Base-by-base conservation (phyloP, 2,113 vertebrate genomes). In the Struthio camelus region DNA sequence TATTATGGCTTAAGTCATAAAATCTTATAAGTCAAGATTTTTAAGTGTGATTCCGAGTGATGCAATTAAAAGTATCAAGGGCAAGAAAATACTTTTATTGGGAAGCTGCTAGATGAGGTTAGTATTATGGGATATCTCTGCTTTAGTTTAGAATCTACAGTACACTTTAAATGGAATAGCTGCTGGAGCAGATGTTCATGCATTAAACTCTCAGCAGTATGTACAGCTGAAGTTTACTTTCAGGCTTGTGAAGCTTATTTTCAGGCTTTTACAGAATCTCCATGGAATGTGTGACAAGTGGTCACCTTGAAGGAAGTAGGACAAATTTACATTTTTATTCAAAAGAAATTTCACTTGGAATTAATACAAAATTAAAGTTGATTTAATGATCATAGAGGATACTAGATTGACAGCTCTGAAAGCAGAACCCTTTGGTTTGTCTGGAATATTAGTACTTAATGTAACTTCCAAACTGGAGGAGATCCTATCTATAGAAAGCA, bases 141-240 rank as follows among this genome's bases (percentile, higher is more conserved):
- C 27, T 65, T 50, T 24, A 82, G 53, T 77, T 93, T 85, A 81
- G 66, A 85, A 89, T 8, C 46, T 64, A 80, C 62, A 92, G 24
- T n/a, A 54, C 1, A 2, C 67, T 92, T 80, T 66, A 89, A 93
- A 70, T 85, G 86, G 58, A 77, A 6, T 77, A 80, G 38, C 84
- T 89, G 66, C 1, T 1, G 81, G 84, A 96, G 89, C 86, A 96
- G 96, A 65, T 95, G 91, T 79, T 89, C 30, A 3, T 62, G n/a
- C 30, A 17, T 94, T 85, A 89, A 91, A 53, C 30, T 65, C 34
- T 40, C 77, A 85, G 83, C 53, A 46, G 51, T 76, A 53, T 7
- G 2, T 56, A 16, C 34, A 82, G 62, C 78, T 92, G 8, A 95
- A 93, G 90, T 80, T 96, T 92, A 50, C 78, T 91, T 87, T 82